A percentile compares a stretch with the other conserved stretches of the same genome.
Conservation (phyloP, 2,888 invertebrate species). For the Nemotelus pantherinus region DNA sequence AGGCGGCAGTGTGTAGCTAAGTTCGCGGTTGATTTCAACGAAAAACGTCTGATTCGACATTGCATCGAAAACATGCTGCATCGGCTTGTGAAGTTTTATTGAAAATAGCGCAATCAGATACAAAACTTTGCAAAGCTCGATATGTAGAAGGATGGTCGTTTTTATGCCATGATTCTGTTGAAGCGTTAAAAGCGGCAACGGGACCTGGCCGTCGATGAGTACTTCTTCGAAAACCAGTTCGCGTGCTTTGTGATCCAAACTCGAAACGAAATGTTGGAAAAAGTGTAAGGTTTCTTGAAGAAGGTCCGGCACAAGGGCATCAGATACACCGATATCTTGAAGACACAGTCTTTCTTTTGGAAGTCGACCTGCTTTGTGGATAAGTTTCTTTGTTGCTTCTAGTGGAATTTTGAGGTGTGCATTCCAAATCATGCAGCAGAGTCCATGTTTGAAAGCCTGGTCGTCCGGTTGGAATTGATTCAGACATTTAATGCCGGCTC, state of each 20-base stretch:
- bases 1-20: slow-evolving; percentile 70
- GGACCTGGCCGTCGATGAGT: slow-evolving; percentile 64
- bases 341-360: slow-evolving; percentile 86
- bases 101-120: slow-evolving; percentile 83
- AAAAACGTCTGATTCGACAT: slow-evolving; percentile 69
- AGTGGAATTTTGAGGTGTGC: slow-evolving; percentile 85
- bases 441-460: slow-evolving; percentile 73
- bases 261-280: slow-evolving; percentile 58
- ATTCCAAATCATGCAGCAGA: slow-evolving; percentile 88
- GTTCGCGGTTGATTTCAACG: slow-evolving; percentile 64
- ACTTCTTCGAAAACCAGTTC: slow-evolving; percentile 62
- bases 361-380: slow-evolving; percentile 83
- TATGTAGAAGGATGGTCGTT: slow-evolving; percentile 81
- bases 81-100: slow-evolving; percentile 77
- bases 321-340: slow-evolving; percentile 79
- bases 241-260: slow-evolving; percentile 59
- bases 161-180: slow-evolving; percentile 79
- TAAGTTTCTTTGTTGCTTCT: slow-evolving; percentile 78
- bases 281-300: slow-evolving; percentile 69
- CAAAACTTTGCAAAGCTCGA: slow-evolving; percentile 79
- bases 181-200: slow-evolving; percentile 77
- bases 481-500: slow-evolving; percentile 77
- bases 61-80: slow-evolving; percentile 81
- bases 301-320: slow-evolving; percentile 70
- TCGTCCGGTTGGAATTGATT: slow-evolving; percentile 61